phyloP scores from a whole-genome alignment of 2,113 vertebrate genomes.

The Haplochromis burtoni region DNA sequence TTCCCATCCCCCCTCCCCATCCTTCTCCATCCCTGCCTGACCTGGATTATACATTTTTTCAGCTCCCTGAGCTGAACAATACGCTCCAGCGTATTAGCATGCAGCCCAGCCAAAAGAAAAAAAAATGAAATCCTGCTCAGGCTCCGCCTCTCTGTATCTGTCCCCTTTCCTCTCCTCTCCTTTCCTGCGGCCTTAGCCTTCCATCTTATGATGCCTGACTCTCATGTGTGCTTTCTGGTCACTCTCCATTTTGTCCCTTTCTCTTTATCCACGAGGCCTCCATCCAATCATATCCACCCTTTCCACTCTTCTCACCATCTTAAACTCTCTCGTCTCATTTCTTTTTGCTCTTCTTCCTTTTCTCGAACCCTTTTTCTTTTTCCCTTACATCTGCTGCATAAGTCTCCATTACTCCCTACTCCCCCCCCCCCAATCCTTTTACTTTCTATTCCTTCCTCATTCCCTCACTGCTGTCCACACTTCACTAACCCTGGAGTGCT shows the following conservation, averaged over 20 bases:
- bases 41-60: constrained; percentile 48
- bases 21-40: constrained; percentile 13
- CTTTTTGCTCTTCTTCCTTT: not conserved
- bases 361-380: not conserved
- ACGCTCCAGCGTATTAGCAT: not conserved
- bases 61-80: constrained; percentile 54
- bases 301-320: not conserved
- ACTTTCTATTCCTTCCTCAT: not conserved
- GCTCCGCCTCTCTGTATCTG: constrained; percentile 1
- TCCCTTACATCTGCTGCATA: not conserved
- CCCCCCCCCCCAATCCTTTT: not conserved
- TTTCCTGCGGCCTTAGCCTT: constrained; percentile 15
- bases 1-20: not conserved
- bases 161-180: not conserved
- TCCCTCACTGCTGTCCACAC: constrained; percentile 39
- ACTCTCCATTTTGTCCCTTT: not conserved
- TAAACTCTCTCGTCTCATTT: not conserved
- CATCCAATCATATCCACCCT: not conserved
- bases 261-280: not conserved
- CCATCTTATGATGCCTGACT: constrained; percentile 23
- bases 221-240: not conserved
- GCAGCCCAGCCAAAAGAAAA: not conserved
- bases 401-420: not conserved
- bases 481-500: constrained; percentile 40
- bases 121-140: constrained; percentile 18